A percentile compares a stretch with the other conserved stretches of the same genome.
Conservation (phyloP, 2,113 vertebrate genomes). For the Columba janthina region DNA sequence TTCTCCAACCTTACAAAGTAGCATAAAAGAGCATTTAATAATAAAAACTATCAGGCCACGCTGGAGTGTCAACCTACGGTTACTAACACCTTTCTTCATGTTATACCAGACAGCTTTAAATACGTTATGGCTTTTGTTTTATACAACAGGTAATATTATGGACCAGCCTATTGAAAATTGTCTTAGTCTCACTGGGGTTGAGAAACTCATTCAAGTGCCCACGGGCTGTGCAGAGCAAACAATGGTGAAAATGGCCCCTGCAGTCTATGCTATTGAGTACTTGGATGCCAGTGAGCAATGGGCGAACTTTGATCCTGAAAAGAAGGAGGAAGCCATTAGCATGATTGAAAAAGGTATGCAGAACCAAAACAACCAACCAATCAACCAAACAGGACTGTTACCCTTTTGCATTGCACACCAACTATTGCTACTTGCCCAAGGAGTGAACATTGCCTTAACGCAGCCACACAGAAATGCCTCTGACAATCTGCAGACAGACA, state of each 20-base stretch:
- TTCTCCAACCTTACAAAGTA: background rate
- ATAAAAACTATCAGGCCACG: background rate
- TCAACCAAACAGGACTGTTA: no score
- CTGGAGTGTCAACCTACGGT: background rate
- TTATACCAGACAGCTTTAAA: background rate
- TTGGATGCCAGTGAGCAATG: slow-evolving; percentile 76
- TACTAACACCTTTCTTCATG: background rate
- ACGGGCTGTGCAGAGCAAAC: slow-evolving; percentile 82
- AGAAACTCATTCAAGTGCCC: slow-evolving; percentile 71
- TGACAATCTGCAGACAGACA: background rate
- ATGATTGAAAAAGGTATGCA: slow-evolving; percentile 70
- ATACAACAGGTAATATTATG: slow-evolving; percentile 45
- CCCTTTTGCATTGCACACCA: accelerated
- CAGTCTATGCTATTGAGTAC: slow-evolving; percentile 76
- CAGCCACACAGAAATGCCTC: background rate
- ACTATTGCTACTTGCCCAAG: background rate
- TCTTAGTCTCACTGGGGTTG: slow-evolving; percentile 70
- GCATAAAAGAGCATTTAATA: background rate
- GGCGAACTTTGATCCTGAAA: slow-evolving; percentile 58
- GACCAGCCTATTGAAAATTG: slow-evolving; percentile 54
- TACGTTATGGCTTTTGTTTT: background rate
- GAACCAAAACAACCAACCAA: background rate
- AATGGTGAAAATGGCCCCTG: slow-evolving; percentile 71
- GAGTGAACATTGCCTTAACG: background rate
- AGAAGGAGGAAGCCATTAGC: slow-evolving; percentile 71